These are phyloP conservation scores for Aptenodytes patagonicus DNA, from an alignment of 2,113 vertebrate genomes.

Conservation along the genomic window DNA sequence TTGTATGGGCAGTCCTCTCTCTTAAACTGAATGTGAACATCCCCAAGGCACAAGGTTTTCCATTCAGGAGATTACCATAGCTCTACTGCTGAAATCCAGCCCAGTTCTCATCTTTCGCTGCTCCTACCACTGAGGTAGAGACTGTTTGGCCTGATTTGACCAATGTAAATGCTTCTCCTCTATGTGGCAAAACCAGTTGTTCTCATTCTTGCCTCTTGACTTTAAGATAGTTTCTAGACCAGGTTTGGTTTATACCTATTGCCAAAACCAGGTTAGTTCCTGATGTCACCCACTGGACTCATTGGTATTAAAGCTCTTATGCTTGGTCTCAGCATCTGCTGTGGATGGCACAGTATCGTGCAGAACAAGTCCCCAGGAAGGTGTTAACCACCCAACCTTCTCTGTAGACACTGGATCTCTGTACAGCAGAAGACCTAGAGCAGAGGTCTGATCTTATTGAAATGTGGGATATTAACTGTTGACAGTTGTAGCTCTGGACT, in stretches of 20 bases:
- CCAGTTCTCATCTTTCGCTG: neutral
- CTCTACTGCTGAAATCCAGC: neutral
- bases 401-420: neutral
- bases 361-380: neutral
- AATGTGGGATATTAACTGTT: neutral
- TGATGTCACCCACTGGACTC: neutral
- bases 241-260: neutral
- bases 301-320: neutral
- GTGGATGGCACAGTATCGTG: neutral
- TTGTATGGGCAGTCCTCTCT: neutral
- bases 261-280: neutral
- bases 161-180: neutral
- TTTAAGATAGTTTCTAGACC: neutral
- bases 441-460: neutral
- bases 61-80: neutral
- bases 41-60: neutral
- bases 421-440: neutral
- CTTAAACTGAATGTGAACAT: neutral
- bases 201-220: neutral
- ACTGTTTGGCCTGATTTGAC: neutral
- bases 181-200: neutral
- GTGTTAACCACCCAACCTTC: neutral
- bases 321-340: neutral
- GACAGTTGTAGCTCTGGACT: neutral
- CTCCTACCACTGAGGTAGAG: neutral